Conservation (phyloP, 2,113 vertebrate species). For the Panthera leo region DNA sequence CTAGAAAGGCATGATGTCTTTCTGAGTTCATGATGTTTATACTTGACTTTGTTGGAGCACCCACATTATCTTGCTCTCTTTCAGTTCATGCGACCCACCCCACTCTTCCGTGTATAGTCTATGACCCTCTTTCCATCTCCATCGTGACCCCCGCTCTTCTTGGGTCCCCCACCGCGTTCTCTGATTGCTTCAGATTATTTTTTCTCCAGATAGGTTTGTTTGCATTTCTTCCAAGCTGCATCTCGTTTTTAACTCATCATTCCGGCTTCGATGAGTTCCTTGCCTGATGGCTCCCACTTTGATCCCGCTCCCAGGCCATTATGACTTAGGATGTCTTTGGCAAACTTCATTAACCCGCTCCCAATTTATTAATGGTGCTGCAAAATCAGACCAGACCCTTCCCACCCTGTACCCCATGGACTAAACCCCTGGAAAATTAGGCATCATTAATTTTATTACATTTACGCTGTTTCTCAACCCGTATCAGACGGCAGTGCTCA, state of each 20-base stretch:
- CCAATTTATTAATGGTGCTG: background rate
- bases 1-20: background rate
- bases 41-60: background rate
- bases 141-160: background rate
- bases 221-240: conserved; percentile 6
- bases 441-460: background rate
- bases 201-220: background rate
- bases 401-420: background rate
- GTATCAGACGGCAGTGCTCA: background rate
- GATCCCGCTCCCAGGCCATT: background rate
- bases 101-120: fast-evolving
- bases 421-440: background rate
- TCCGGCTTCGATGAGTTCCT: background rate
- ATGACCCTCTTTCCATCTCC: too few relatives aligned
- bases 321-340: background rate
- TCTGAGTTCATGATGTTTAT: background rate
- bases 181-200: background rate
- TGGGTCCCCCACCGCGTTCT: background rate
- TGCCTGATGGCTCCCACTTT: background rate
- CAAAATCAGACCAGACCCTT: background rate
- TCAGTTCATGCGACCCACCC: fast-evolving
- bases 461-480: background rate
- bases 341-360: background rate
- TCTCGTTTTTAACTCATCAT: background rate
- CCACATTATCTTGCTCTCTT: background rate